Evolutionary conservation across 2,888 invertebrate species (phyloP).

Genomic region (Drosophila prostipennis): DNA sequence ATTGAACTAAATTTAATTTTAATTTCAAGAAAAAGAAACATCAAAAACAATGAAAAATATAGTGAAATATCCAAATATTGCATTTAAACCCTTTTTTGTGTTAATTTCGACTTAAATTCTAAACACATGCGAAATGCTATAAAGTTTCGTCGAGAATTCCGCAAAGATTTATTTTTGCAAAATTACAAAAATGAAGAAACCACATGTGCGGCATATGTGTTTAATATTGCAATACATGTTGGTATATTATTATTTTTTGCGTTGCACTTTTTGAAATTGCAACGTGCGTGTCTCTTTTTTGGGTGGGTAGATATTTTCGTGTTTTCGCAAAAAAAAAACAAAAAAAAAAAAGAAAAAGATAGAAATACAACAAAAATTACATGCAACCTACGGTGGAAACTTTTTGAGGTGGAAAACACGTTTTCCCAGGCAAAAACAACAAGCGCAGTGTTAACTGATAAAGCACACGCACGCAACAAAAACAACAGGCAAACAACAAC

Average conservation of each 20-base stretch:
- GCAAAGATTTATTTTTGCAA: conserved; percentile 3
- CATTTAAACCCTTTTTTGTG: neutral
- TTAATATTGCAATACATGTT: conserved; percentile 4
- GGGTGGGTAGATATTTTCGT: conserved; percentile 19
- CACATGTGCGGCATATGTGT: conserved; percentile 8
- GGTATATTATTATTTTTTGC: conserved; percentile 5
- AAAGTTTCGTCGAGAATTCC: neutral
- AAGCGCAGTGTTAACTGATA: conserved; percentile 64
- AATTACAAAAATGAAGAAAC: conserved; percentile 5
- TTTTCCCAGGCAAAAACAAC: conserved; percentile 54
- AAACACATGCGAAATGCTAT: neutral
- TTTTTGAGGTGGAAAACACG: conserved; percentile 61
- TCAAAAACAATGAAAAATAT: too few relatives aligned
- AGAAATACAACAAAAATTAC: conserved; percentile 17
- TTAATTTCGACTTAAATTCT: neutral
- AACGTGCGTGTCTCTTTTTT: conserved; percentile 27
- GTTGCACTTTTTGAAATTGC: conserved; percentile 34
- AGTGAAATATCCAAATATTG: neutral
- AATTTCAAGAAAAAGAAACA: too few relatives aligned
- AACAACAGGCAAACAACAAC: conserved; percentile 10
- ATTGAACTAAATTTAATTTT: too few relatives aligned
- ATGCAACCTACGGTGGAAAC: conserved; percentile 63
- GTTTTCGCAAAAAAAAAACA: conserved; percentile 20
- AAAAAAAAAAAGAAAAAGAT: conserved; percentile 5
- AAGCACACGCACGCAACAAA: conserved; percentile 49